Percentiles rank a stretch among this genome's conserved stretches.
Conservation (phyloP, 2,113 vertebrate species). For the cat (Felis catus) region F.catus_Fca126_mat1.0 CM031413.1:18876001-18876500, state of each 20-base stretch:
- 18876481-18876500: not conserved
- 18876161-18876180: not conserved
- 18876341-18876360: not conserved
- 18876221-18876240: not conserved
- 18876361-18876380: not conserved
- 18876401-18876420: not conserved
- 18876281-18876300: not conserved
- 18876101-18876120: constrained; percentile 90
- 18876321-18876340: not conserved
- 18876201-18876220: not conserved
- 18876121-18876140: constrained; percentile 88
- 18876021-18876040: not conserved
- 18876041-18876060: constrained; percentile 83
- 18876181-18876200: not conserved
- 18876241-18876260: not conserved
- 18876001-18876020: not conserved
- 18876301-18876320: not conserved
- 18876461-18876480: constrained; percentile 38
- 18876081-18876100: constrained; percentile 92
- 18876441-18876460: constrained; percentile 82
- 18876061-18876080: constrained; percentile 88
- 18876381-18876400: not conserved
- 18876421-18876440: constrained; percentile 92
- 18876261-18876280: not conserved
- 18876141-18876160: constrained; percentile 84